phyloP scores from a whole-genome alignment of 2,113 vertebrate genomes.

The Spea multiplicata region DNA sequence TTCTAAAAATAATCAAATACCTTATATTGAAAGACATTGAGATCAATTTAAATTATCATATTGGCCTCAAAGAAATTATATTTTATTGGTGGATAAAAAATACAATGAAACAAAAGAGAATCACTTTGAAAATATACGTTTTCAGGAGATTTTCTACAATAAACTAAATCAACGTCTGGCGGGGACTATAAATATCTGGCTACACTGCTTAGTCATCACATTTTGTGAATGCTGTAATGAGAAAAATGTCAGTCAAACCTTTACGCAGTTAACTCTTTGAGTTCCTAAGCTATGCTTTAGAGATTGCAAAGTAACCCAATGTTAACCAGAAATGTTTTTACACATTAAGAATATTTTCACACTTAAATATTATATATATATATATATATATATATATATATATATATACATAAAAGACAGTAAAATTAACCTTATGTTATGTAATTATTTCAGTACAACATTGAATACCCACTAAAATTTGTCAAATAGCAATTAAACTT shows the following conservation, averaged over 20 bases:
- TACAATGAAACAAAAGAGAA: neutral
- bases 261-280: conserved; percentile 15
- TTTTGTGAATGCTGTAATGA: conserved; percentile 29
- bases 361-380: no score
- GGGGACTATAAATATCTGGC: conserved; percentile 27
- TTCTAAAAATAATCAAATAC: neutral
- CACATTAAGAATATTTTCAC: no score
- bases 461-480: no score
- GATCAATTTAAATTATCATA: neutral
- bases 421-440: no score
- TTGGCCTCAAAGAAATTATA: neutral
- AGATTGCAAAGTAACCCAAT: no score
- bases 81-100: neutral
- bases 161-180: conserved; percentile 20
- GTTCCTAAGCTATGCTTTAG: neutral
- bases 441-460: no score
- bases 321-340: no score
- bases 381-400: no score
- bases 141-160: conserved; percentile 21
- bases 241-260: conserved; percentile 35
- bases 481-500: no score
- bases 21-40: neutral
- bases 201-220: conserved; percentile 35
- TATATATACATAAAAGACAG: no score
- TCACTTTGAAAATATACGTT: conserved; percentile 7